Conservation (phyloP, 2,888 invertebrate genomes). For the Epicampocera succincta region DNA sequence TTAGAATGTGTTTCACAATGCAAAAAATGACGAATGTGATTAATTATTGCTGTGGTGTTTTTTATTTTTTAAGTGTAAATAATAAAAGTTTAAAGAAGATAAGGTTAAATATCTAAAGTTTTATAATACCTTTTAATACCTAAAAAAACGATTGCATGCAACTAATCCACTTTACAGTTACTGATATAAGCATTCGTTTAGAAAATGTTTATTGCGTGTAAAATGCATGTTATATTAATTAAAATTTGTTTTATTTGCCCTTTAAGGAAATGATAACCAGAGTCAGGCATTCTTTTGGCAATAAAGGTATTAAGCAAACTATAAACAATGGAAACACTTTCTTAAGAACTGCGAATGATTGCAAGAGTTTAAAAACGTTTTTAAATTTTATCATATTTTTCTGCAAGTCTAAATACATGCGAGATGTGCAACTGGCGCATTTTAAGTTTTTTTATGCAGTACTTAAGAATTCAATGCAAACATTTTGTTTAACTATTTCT, state of each 20-base stretch:
- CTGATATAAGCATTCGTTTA: constrained; percentile 52
- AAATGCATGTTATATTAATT: constrained; percentile 58
- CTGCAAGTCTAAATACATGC: too few relatives aligned
- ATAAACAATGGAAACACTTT: neutral
- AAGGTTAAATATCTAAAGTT: constrained; percentile 18
- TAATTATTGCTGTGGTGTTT: constrained; percentile 5
- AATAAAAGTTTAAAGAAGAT: constrained; percentile 42
- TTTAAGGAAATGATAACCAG: constrained; percentile 4
- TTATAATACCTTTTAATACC: constrained; percentile 39
- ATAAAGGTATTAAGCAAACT: constrained; percentile 12
- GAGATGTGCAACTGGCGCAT: too few relatives aligned
- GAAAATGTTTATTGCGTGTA: constrained; percentile 43
- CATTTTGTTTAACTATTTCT: too few relatives aligned
- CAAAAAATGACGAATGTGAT: constrained; percentile 7
- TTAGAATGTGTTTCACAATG: too few relatives aligned
- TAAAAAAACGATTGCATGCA: constrained; percentile 5
- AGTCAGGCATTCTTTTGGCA: constrained; percentile 5
- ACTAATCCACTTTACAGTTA: neutral
- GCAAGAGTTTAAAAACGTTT: too few relatives aligned
- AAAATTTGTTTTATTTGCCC: neutral
- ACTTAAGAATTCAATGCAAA: too few relatives aligned
- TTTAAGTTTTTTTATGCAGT: too few relatives aligned
- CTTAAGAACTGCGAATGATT: constrained; percentile 7
- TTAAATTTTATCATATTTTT: too few relatives aligned
- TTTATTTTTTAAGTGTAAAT: constrained; percentile 25